Evolutionary conservation across 1,140 invertebrate genomes (phyloP).

Genomic region (Helicoverpa armigera): DNA sequence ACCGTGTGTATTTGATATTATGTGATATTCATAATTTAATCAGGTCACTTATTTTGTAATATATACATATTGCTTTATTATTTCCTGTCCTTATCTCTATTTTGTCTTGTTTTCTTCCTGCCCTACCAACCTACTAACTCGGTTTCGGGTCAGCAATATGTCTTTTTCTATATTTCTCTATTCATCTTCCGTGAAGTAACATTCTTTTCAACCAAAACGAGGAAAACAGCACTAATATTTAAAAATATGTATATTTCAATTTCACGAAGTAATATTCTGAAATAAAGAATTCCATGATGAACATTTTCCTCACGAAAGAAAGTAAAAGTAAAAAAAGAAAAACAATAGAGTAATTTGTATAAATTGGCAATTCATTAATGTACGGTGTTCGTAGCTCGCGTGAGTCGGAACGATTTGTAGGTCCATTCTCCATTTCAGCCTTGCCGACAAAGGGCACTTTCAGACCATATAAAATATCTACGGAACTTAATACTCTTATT

Average conservation of each 20-base stretch:
- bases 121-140: no score
- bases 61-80: no score
- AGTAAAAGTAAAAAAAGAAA: background rate
- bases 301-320: background rate
- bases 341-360: conserved; percentile 54
- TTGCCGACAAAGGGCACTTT: conserved; percentile 39
- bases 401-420: conserved; percentile 58
- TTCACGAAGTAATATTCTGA: background rate
- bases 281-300: background rate
- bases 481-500: conserved; percentile 19
- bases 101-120: no score
- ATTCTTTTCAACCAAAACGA: no score
- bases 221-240: background rate
- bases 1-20: no score
- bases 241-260: background rate
- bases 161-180: no score
- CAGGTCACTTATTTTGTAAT: no score
- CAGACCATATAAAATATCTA: conserved; percentile 1
- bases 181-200: no score
- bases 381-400: conserved; percentile 54
- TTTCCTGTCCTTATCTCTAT: no score
- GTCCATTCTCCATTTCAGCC: conserved; percentile 30
- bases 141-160: no score
- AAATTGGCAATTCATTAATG: conserved; percentile 60
- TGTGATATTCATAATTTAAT: no score